Conservation (phyloP, 2,888 invertebrate species). For the Nemurella pictetii region DNA sequence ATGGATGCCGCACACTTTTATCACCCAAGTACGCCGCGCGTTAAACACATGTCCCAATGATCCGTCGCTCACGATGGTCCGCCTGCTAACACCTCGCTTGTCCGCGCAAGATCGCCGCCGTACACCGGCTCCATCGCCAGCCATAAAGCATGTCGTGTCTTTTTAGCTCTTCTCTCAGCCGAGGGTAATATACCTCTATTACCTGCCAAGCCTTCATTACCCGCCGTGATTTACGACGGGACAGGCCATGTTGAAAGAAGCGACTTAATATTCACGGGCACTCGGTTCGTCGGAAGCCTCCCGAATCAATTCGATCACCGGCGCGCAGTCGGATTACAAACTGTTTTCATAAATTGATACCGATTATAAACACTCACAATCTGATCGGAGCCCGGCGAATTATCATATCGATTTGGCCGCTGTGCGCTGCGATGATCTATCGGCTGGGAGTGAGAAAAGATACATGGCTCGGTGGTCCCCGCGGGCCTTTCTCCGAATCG, state of each 20-base stretch:
- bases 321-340: background rate
- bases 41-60: background rate
- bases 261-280: background rate
- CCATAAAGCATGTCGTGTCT: background rate
- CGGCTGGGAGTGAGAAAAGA: background rate
- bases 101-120: too few species aligned
- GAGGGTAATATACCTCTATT: background rate
- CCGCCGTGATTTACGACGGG: background rate
- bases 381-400: background rate
- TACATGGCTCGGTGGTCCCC: background rate
- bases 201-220: background rate
- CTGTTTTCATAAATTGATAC: background rate
- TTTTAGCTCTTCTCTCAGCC: too few species aligned
- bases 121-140: too few species aligned
- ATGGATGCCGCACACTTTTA: background rate
- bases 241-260: background rate
- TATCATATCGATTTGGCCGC: background rate
- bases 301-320: background rate
- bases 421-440: background rate
- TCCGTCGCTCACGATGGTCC: background rate
- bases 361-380: background rate
- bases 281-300: background rate
- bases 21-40: background rate
- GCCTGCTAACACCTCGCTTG: background rate
- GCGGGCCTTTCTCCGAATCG: background rate